Base-by-base conservation (phyloP, 2,113 vertebrate genomes). In the Spea bombifrons region DNA sequence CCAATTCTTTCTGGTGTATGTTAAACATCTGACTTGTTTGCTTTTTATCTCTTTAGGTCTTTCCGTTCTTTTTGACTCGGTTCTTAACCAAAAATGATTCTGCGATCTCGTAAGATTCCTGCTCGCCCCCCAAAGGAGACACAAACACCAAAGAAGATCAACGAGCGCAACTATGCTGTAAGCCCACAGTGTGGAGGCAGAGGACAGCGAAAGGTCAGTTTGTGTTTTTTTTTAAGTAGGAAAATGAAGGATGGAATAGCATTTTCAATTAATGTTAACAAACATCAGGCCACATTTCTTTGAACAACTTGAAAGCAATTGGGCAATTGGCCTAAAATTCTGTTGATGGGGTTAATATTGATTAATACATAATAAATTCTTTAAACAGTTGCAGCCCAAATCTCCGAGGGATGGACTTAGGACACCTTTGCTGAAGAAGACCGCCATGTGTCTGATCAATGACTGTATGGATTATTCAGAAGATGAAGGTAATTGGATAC, bases 311-410 rank as follows among this genome's bases (percentile, higher is more conserved):
- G 30, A 30, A 30, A 30, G 30, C 30, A 30, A 30, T 30, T 30
- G 30, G 30, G 30, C 30, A 30, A 30, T 30, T 30, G 30, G 30
- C 30, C 30, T 30, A 30, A 30, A 30, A 30, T 30, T 1, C 30
- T 30, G 30, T 30, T 30, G 30, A 30, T 30, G 30, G 30, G 30
- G n/a, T 52, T 52, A 7, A 8, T 63, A 63, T 10, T 43, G 7
- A 66, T 43, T 43, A 8, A 52, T 53, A 53, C 46, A 67, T 10
- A 46, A 12, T 71, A 12, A 71, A 6, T 71, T 71, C n/a, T 71
- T 50, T 50, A 9, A 50, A 70, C 69, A 71, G 69, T 16, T 52
- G 17, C 69, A 53, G 50, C 8, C 9, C 3, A 71, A 71, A 53
- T n/a, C 63, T 7, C 61, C 47, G n/a, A 5, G 13, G 17, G 8